Base-by-base conservation (phyloP, 2,113 vertebrate species). In the Mixornis gularis region DNA sequence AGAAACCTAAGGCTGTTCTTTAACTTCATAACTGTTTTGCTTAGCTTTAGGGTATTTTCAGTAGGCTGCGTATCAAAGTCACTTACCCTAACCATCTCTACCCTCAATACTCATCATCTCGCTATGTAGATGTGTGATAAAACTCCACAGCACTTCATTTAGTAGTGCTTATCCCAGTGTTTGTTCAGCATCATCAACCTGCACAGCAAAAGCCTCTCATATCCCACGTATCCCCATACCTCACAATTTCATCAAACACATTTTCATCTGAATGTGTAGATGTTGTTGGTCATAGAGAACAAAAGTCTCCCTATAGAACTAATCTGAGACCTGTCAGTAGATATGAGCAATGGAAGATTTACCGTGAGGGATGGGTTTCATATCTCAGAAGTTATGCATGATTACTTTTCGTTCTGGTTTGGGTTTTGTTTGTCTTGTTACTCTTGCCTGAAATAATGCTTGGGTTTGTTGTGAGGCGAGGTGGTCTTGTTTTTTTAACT, bases 61-160 rank as follows among this genome's bases (percentile, higher is more conserved):
- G 0, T 20, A 70, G 30, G 3, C 30, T 65, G 7, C 0, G 0
- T 72, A 15, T 79, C 7, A 27, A 48, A 79, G 41, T 30, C 12
- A 20, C 44, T 79, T 24, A 40, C 14, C 2, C 51, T 48, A 69
- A 32, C 63, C 10, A 18, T 80, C 30, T 44, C 7, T 72, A 46
- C 43, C 17, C 19, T 88, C 32, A 34, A 2, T 76, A 29, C 21
- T 78, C 12, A 5, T 38, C n/a, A 22, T 68, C 26, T 90, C 18
- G 9, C 25, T 26, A 4, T 46, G 48, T 51, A 66, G 29, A 30
- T 60, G 26, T 4, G 24, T 22, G 32, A 7, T 38, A n/a, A 72
- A 72, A 60, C 11, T 40, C n/a, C 30, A 43, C 44, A 85, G 12
- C 12, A 18, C 16, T 56, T 70, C 6, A 15, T 43, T 82, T 41